Conservation (phyloP, 2,113 vertebrate genomes). For the Chlorodrepanis virens region DNA sequence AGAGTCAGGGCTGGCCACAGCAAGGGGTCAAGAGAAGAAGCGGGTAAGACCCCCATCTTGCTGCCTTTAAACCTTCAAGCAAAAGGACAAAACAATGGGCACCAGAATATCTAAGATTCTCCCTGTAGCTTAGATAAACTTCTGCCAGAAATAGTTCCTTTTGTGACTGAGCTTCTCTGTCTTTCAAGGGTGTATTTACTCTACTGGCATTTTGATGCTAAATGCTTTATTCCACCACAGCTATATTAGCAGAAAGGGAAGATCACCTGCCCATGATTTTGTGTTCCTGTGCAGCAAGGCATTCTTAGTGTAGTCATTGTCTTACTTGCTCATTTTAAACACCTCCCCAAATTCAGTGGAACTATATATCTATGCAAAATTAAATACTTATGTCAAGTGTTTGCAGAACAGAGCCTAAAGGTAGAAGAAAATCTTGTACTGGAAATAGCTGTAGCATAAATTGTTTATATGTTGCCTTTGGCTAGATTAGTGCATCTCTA, state of each 20-base stretch:
- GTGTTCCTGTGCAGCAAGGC: not conserved
- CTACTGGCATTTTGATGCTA: not conserved
- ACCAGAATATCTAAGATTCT: not conserved
- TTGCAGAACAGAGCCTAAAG: conserved; percentile 9
- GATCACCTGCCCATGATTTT: not conserved
- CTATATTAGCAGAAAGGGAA: not conserved
- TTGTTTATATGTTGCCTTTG: conserved; percentile 39
- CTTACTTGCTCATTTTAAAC: not conserved
- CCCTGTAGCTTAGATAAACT: not conserved
- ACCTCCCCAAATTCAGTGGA: not conserved
- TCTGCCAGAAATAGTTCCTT: not conserved
- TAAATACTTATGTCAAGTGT: not conserved
- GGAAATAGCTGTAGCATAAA: conserved; percentile 24
- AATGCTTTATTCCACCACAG: not conserved
- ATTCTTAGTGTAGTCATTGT: not conserved
- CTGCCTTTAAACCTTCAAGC: not conserved
- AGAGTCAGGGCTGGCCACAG: accelerated
- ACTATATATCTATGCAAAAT: not conserved
- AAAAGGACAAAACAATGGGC: not conserved
- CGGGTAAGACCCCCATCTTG: not conserved
- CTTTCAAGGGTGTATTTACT: not conserved
- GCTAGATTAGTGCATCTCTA: not conserved
- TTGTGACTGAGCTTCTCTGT: not conserved
- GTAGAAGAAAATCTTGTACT: not conserved
- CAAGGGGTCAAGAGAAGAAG: not conserved